Evolutionary conservation across 2,888 invertebrate genomes (phyloP).

Genomic region (Strigamia maritima): DNA sequence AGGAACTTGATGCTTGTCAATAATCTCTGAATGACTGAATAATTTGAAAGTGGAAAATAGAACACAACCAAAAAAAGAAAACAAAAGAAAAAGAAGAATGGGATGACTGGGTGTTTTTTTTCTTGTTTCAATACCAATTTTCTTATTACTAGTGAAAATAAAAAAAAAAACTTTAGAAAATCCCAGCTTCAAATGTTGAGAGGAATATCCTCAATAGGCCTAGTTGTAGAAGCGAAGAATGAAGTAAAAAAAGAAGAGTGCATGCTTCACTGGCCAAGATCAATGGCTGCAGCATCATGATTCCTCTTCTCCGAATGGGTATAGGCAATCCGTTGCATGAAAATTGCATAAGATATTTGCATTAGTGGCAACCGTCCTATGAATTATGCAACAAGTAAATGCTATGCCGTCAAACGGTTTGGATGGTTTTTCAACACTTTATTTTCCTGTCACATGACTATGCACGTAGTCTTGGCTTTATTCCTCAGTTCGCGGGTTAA

Average conservation of each 20-base stretch:
- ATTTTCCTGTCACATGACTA: constrained; percentile 59
- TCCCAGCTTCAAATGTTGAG: background rate
- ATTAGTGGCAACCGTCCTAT: constrained; percentile 1
- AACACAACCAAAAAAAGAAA: background rate
- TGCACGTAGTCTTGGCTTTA: constrained; percentile 60
- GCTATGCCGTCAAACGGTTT: background rate
- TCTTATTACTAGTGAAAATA: background rate
- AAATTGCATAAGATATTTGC: constrained; percentile 10
- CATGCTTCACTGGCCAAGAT: background rate
- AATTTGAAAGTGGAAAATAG: background rate
- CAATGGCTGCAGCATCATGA: background rate
- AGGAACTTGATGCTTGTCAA: constrained; percentile 8
- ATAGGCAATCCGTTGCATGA: background rate
- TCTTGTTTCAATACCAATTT: background rate
- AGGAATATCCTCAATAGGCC: constrained; percentile 10
- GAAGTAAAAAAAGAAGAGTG: background rate
- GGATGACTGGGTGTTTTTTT: background rate
- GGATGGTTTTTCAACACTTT: background rate
- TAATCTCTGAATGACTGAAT: background rate
- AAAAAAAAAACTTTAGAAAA: background rate
- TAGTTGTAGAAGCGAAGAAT: background rate
- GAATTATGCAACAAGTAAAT: constrained; percentile 15
- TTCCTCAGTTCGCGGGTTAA: constrained; percentile 62
- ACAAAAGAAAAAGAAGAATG: background rate
- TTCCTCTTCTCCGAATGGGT: background rate